These are phyloP conservation scores for Acromyrmex echinatior DNA, from an alignment of 1,140 invertebrate genomes.

Conservation along the genomic window DNA sequence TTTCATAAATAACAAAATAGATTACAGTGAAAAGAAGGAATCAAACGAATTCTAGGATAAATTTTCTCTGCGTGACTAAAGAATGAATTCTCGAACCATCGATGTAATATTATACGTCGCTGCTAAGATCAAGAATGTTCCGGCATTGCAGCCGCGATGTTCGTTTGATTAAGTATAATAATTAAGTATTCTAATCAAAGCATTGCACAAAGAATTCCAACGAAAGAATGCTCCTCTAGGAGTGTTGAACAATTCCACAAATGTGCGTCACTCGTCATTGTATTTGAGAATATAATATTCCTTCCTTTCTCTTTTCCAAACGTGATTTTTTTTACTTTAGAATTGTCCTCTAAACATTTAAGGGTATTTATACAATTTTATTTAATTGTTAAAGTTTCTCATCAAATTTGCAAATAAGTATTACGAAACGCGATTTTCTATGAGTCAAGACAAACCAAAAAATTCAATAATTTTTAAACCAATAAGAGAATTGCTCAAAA, in stretches of 20 bases:
- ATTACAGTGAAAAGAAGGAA: background rate
- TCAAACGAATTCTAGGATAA: constrained; percentile 63
- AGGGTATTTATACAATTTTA: no score
- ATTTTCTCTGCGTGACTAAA: constrained; percentile 51
- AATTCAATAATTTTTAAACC: no score
- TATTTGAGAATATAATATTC: constrained; percentile 14
- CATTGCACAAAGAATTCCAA: constrained; percentile 58
- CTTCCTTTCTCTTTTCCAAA: background rate
- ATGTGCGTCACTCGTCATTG: constrained; percentile 28
- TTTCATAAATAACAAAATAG: background rate
- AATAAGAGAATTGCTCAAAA: no score
- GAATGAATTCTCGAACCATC: constrained; percentile 8
- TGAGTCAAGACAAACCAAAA: no score
- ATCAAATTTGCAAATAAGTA: no score
- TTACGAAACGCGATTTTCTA: no score
- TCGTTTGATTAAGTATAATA: constrained; percentile 6
- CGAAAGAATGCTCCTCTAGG: constrained; percentile 44
- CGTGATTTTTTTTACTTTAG: background rate
- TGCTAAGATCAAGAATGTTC: constrained; percentile 60
- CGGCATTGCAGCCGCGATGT: constrained; percentile 9
- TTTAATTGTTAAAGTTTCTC: no score
- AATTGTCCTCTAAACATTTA: background rate
- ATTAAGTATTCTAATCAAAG: constrained; percentile 35
- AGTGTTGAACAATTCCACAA: constrained; percentile 55
- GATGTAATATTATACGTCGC: background rate